These are phyloP conservation scores for Amblyteles armatorius DNA, from an alignment of 2,888 invertebrate genomes.

Conservation along the genomic window DNA sequence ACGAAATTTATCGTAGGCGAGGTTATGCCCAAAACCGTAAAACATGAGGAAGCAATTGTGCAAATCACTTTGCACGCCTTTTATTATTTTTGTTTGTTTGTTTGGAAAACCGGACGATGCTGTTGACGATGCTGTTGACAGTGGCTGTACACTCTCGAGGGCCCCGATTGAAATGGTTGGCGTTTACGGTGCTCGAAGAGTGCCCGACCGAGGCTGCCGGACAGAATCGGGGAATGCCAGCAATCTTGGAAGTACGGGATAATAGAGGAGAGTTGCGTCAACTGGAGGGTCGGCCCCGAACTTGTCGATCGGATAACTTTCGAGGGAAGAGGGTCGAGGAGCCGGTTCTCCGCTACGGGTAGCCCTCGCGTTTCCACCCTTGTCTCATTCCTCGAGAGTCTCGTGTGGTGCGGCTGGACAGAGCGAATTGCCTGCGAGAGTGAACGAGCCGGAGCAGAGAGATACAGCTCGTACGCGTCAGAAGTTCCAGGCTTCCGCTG, in stretches of 20 bases:
- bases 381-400: slow-evolving; percentile 56
- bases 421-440: slow-evolving; percentile 49
- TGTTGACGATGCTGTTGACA: not conserved
- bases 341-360: slow-evolving; percentile 22
- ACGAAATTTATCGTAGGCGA: too few relatives aligned
- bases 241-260: slow-evolving; percentile 26
- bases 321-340: slow-evolving; percentile 11
- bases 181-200: not conserved
- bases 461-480: slow-evolving; percentile 3
- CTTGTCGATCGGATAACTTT: slow-evolving; percentile 67
- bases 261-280: slow-evolving; percentile 48
- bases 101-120: too few relatives aligned
- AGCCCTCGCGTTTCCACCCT: slow-evolving; percentile 52
- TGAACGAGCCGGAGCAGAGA: slow-evolving; percentile 44
- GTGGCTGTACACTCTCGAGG: not conserved
- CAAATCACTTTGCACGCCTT: too few relatives aligned
- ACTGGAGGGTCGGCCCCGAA: slow-evolving; percentile 50
- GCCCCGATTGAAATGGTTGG: not conserved
- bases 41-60: too few relatives aligned
- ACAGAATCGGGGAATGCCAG: slow-evolving; percentile 22
- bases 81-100: too few relatives aligned
- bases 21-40: too few relatives aligned
- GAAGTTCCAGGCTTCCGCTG: not conserved
- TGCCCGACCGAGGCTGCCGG: not conserved
- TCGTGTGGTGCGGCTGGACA: slow-evolving; percentile 44